These are phyloP conservation scores for Ciconia stormi DNA, from an alignment of 2,113 vertebrate genomes.

Conservation along the genomic window DNA sequence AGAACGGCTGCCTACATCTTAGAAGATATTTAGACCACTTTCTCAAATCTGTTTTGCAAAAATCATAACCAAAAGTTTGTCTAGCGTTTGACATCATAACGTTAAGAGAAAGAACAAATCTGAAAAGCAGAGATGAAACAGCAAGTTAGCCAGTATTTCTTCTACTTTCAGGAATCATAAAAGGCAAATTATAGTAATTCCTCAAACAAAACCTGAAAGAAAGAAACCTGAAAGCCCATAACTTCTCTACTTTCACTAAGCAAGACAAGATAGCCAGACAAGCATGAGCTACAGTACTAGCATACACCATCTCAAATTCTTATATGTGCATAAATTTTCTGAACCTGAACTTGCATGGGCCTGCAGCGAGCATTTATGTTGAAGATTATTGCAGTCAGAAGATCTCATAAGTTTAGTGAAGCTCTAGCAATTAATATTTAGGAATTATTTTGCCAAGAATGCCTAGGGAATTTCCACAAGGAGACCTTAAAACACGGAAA, in stretches of 20 bases:
- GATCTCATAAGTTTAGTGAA: background rate
- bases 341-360: slow-evolving; percentile 9
- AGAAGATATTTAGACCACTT: background rate
- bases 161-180: background rate
- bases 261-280: background rate
- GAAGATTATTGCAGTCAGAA: background rate
- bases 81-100: background rate
- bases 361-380: background rate
- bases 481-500: background rate
- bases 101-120: background rate
- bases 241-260: background rate
- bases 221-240: background rate
- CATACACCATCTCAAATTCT: background rate
- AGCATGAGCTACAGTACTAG: background rate
- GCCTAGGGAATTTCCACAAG: background rate
- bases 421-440: background rate
- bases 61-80: background rate
- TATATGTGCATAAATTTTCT: background rate
- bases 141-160: background rate
- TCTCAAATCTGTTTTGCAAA: background rate
- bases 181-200: background rate
- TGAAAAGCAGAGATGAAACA: background rate
- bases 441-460: background rate
- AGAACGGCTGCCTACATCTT: background rate
- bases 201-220: background rate